Percentiles rank a stretch among this genome's conserved stretches.
Conservation (phyloP, 2,888 invertebrate genomes). For the Helicoverpa assulta region DNA sequence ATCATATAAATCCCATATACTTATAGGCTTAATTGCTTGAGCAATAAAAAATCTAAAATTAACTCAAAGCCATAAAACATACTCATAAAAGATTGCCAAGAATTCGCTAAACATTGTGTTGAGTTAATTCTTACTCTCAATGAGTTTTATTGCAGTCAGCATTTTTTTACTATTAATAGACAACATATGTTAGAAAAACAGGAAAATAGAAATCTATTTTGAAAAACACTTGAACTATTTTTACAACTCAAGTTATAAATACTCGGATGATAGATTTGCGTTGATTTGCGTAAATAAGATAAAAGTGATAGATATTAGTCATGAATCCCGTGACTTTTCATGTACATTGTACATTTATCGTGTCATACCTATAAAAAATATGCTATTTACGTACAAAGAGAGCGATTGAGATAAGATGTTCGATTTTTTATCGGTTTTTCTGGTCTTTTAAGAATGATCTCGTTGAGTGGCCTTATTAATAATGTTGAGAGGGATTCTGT, state of each 20-base stretch:
- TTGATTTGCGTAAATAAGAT: constrained; percentile 12
- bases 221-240: constrained; percentile 19
- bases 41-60: too few species aligned
- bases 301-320: constrained; percentile 9
- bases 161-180: background rate
- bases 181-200: background rate
- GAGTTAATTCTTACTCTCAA: background rate
- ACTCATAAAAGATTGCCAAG: background rate
- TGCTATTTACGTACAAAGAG: constrained; percentile 11
- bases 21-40: too few species aligned
- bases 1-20: too few species aligned
- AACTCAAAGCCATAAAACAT: background rate
- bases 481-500: background rate
- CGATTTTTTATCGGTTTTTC: constrained; percentile 37
- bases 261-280: constrained; percentile 24
- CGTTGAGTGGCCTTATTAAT: constrained; percentile 26
- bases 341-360: background rate
- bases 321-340: constrained; percentile 39
- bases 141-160: background rate
- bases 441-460: constrained; percentile 24
- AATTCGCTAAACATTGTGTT: background rate
- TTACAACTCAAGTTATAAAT: constrained; percentile 12
- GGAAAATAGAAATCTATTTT: constrained; percentile 11
- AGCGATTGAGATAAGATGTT: constrained; percentile 30
- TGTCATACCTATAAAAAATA: background rate